Conservation (phyloP, 2,888 invertebrate species). For the Fissipunctia ypsillon region DNA sequence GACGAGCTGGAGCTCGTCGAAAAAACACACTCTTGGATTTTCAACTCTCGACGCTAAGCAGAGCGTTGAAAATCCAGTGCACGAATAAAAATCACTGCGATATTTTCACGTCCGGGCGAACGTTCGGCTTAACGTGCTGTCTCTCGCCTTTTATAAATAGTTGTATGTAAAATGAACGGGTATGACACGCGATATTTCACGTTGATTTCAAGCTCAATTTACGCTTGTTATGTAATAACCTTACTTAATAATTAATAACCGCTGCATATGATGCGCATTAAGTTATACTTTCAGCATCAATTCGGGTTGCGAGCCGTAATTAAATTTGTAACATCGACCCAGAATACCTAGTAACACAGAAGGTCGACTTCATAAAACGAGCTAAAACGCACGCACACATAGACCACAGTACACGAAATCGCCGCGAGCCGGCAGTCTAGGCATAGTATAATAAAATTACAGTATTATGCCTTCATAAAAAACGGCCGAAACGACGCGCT, state of each 20-base stretch:
- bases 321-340: slow-evolving; percentile 33
- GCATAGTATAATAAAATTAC: no score
- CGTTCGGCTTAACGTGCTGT: no score
- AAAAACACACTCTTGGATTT: no score
- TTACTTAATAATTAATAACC: slow-evolving; percentile 37
- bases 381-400: not conserved
- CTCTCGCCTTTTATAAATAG: not conserved
- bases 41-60: no score
- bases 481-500: no score
- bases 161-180: not conserved
- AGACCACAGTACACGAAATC: not conserved
- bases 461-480: no score
- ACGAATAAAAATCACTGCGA: no score
- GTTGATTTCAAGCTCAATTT: slow-evolving; percentile 32
- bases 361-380: not conserved
- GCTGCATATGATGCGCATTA: slow-evolving; percentile 28
- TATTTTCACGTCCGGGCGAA: no score
- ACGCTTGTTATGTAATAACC: slow-evolving; percentile 16
- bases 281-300: slow-evolving; percentile 29
- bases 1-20: no score
- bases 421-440: no score
- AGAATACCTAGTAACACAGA: slow-evolving; percentile 15
- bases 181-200: not conserved
- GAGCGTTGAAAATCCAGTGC: no score
- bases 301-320: slow-evolving; percentile 37